Evolutionary conservation across 2,113 vertebrate genomes (phyloP).

Genomic region (Gobiocypris rarus): DNA sequence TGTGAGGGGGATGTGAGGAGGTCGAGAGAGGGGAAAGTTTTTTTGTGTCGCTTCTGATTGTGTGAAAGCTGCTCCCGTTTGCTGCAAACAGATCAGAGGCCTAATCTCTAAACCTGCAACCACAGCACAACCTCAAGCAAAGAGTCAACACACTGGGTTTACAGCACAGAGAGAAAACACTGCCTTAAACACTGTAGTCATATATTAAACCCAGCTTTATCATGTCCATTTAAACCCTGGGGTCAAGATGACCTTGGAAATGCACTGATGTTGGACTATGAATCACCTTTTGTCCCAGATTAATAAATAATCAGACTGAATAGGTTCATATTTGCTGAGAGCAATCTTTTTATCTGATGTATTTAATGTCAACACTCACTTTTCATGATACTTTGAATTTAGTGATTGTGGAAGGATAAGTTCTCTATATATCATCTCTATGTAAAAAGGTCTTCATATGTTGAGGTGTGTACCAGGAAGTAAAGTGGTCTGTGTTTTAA

Average conservation of each 20-base stretch:
- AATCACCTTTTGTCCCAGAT: neutral
- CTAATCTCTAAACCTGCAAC: slow-evolving; percentile 35
- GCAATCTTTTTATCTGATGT: neutral
- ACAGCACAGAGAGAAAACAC: neutral
- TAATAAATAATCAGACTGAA: neutral
- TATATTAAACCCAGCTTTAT: neutral
- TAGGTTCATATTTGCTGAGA: neutral
- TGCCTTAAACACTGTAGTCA: too few species aligned
- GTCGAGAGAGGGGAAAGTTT: neutral
- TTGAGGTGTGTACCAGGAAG: neutral
- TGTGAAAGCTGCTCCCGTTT: slow-evolving; percentile 28
- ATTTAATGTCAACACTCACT: neutral
- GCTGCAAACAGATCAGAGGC: slow-evolving; percentile 26
- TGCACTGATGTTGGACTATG: neutral
- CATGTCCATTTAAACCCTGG: neutral
- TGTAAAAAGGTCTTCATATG: neutral
- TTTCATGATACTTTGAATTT: neutral
- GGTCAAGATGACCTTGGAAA: neutral
- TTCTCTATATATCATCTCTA: neutral
- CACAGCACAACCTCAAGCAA: slow-evolving; percentile 1
- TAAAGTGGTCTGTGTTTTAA: neutral
- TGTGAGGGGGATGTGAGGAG: neutral
- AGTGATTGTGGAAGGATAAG: neutral
- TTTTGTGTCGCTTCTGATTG: neutral
- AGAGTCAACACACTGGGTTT: neutral